phyloP scores from a whole-genome alignment of 2,113 vertebrate species.

The Protobothrops mucrosquamatus region DNA sequence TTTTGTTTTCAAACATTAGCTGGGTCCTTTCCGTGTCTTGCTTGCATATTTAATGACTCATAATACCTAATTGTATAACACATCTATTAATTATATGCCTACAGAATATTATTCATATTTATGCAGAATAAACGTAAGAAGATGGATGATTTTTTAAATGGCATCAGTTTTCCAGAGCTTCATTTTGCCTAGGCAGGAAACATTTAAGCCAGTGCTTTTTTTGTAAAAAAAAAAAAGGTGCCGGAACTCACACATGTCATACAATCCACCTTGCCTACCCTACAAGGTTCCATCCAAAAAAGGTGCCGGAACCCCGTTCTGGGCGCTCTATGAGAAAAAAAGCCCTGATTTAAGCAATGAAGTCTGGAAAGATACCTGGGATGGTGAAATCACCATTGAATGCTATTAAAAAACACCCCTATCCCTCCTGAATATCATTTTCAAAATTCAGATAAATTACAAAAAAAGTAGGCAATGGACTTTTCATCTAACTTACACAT shows the following conservation, averaged over 20 bases:
- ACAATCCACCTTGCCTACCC: no score
- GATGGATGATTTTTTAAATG: background rate
- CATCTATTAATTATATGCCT: background rate
- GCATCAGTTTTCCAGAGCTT: background rate
- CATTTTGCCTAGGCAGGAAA: background rate
- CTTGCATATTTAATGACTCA: background rate
- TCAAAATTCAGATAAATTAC: background rate
- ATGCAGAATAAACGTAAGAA: background rate
- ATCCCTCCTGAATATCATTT: background rate
- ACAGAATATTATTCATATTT: background rate
- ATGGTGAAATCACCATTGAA: background rate
- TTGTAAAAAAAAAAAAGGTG: no score
- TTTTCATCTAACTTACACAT: background rate
- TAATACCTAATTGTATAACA: background rate
- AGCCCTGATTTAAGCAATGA: background rate
- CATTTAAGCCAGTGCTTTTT: background rate
- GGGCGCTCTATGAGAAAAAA: no score
- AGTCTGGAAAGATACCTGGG: background rate
- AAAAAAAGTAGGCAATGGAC: background rate
- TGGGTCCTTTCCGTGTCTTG: background rate
- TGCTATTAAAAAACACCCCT: background rate
- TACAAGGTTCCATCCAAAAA: no score
- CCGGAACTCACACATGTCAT: no score
- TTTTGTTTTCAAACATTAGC: background rate
- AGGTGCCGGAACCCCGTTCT: no score